Evolutionary conservation across 2,113 vertebrate genomes (phyloP).

Genomic region (Strigops habroptila): DNA sequence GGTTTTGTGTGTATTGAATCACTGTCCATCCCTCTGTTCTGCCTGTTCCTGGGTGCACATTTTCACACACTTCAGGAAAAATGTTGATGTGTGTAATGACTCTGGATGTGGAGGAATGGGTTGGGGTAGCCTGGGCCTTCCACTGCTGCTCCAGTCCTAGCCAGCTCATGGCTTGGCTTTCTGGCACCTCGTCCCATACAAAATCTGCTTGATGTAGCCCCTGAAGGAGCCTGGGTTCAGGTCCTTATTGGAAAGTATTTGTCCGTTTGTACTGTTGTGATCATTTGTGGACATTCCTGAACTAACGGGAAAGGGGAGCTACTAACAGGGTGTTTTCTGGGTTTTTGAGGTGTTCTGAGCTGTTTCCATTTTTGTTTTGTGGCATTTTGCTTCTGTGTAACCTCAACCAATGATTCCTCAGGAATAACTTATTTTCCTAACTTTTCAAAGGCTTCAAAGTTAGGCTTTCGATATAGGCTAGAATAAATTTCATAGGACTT

Average conservation of each 20-base stretch:
- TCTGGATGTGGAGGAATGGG: not conserved
- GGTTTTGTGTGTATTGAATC: not conserved
- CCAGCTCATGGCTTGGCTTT: not conserved
- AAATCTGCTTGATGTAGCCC: not conserved
- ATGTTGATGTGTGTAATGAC: not conserved
- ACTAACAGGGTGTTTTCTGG: not conserved
- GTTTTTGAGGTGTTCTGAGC: not conserved
- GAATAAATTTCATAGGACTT: not conserved
- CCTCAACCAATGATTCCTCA: not conserved
- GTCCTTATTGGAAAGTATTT: not conserved
- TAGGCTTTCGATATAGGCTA: not conserved
- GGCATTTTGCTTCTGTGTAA: not conserved
- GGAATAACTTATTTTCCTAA: not conserved
- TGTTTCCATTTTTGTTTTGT: not conserved
- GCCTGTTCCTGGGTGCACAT: not conserved
- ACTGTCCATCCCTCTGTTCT: not conserved
- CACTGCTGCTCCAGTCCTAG: not conserved
- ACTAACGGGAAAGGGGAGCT: not conserved
- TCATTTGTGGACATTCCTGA: not conserved
- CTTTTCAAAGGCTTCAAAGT: not conserved
- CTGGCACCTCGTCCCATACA: not conserved
- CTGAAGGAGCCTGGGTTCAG: not conserved
- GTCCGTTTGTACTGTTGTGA: not conserved
- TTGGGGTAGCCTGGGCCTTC: not conserved
- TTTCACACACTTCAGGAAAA: rapidly evolving